Percentiles rank a stretch among this genome's conserved stretches.
Evolutionary conservation across 2,888 invertebrate genomes (phyloP).

Genomic region (Cataglyphis altisquamis): DNA sequence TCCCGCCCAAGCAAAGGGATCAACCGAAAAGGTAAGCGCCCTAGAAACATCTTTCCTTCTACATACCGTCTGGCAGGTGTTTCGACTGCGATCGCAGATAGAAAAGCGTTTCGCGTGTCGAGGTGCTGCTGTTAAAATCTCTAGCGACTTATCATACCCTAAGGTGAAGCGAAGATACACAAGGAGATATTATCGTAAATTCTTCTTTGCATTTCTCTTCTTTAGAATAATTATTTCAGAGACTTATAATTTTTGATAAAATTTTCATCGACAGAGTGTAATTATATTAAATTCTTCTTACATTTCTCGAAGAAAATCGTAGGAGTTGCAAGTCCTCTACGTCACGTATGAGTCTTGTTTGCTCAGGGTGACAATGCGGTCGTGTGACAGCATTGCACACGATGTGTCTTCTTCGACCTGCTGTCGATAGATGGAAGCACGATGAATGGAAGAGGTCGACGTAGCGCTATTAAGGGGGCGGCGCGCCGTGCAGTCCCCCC

Average conservation of each 20-base stretch:
- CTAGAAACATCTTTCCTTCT: conserved; percentile 58
- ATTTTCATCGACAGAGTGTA: background rate
- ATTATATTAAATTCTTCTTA: background rate
- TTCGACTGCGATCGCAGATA: conserved; percentile 45
- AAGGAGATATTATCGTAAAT: background rate
- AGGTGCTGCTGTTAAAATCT: background rate
- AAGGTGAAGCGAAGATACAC: background rate
- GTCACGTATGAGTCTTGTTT: background rate
- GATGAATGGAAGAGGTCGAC: conserved; percentile 84
- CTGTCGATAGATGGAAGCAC: conserved; percentile 82
- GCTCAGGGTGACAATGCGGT: background rate
- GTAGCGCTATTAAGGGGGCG: conserved; percentile 87
- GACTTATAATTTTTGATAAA: background rate
- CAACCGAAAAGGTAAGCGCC: conserved; percentile 70
- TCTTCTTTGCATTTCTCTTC: background rate
- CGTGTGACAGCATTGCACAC: conserved; percentile 58
- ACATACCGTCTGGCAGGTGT: conserved; percentile 72
- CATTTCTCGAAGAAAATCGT: background rate
- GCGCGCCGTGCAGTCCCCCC: conserved; percentile 79
- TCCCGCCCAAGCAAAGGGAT: conserved; percentile 75
- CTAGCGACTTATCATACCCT: background rate
- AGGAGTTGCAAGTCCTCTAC: background rate
- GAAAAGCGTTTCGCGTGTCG: background rate
- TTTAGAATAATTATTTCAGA: background rate
- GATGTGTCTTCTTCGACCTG: conserved; percentile 63